A percentile compares a stretch with the other conserved stretches of the same genome.
Evolutionary conservation across 1,140 invertebrate genomes (phyloP).

Genomic region (Plodia interpunctella): DNA sequence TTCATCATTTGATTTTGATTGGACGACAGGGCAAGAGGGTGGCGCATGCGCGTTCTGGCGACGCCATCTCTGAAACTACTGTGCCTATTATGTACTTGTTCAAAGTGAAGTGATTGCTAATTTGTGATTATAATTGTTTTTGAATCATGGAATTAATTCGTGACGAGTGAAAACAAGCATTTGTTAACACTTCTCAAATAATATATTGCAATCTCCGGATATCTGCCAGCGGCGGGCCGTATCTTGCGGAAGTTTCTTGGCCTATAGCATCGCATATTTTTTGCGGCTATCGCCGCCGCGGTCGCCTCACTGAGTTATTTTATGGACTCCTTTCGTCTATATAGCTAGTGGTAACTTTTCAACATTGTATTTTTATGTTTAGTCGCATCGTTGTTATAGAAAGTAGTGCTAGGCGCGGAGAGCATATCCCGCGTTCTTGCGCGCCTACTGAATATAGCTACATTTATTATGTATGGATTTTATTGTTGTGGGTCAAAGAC

Average conservation of each 20-base stretch:
- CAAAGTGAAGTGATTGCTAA: conserved; percentile 51
- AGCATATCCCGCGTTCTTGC: conserved; percentile 56
- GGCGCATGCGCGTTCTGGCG: conserved; percentile 76
- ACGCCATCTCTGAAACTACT: conserved; percentile 75
- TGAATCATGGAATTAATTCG: conserved; percentile 52
- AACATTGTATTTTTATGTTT: conserved; percentile 24
- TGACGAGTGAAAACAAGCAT: conserved; percentile 43
- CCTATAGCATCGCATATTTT: conserved; percentile 72
- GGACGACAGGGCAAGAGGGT: conserved; percentile 58
- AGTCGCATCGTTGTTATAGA: conserved; percentile 23
- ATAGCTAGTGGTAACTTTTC: conserved; percentile 55
- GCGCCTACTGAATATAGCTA: conserved; percentile 47
- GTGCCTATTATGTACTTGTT: conserved; percentile 70
- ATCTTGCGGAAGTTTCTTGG: conserved; percentile 70
- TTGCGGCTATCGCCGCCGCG: conserved; percentile 61
- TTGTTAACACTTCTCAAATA: conserved; percentile 29
- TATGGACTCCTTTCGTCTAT: conserved; percentile 46
- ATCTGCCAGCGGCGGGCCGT: conserved; percentile 45
- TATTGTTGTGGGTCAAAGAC: conserved; percentile 77
- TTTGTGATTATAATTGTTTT: conserved; percentile 51
- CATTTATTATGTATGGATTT: conserved; percentile 63
- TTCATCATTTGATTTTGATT: conserved; percentile 51
- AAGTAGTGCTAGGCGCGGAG: conserved; percentile 42
- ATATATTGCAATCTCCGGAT: conserved; percentile 34
- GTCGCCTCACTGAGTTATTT: conserved; percentile 42